Evolutionary conservation across 2,888 invertebrate species (phyloP).

Genomic region (Germaria angustata): DNA sequence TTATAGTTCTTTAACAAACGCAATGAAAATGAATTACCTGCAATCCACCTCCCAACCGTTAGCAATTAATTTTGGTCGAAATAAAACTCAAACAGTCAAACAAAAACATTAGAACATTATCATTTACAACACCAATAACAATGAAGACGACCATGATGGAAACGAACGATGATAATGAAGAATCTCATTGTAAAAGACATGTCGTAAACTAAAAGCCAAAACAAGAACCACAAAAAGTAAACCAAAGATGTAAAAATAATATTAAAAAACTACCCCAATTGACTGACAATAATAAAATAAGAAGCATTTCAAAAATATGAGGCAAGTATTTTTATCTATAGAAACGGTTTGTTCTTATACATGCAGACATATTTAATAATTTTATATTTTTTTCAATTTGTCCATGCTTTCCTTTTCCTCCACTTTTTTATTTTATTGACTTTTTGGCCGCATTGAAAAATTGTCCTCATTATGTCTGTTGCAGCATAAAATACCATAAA

Average conservation of each 20-base stretch:
- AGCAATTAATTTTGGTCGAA: slow-evolving; percentile 42
- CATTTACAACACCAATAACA: slow-evolving; percentile 46
- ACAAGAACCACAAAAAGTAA: slow-evolving; percentile 46
- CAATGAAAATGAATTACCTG: slow-evolving; percentile 57
- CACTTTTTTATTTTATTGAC: slow-evolving; percentile 45
- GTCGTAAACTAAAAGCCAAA: slow-evolving; percentile 24
- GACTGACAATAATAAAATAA: slow-evolving; percentile 68
- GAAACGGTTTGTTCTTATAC: no score
- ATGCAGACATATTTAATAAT: slow-evolving; percentile 35
- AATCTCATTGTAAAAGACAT: slow-evolving; percentile 27
- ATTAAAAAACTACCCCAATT: slow-evolving; percentile 63
- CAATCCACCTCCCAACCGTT: slow-evolving; percentile 47
- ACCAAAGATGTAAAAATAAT: slow-evolving; percentile 28
- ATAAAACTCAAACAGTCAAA: neutral
- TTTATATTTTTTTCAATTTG: slow-evolving; percentile 34
- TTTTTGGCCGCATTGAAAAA: slow-evolving; percentile 62
- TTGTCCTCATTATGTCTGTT: slow-evolving; percentile 62
- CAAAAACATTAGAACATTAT: slow-evolving; percentile 52
- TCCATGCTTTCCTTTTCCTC: neutral
- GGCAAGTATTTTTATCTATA: slow-evolving; percentile 12
- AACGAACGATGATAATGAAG: neutral
- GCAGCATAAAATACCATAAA: slow-evolving; percentile 49
- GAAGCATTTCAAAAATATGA: slow-evolving; percentile 64
- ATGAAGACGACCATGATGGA: neutral
- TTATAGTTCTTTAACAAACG: slow-evolving; percentile 4